Evolutionary conservation across 2,888 invertebrate genomes (phyloP), one percentile per base, ranked within the genome.

Genomic region (Drymonia ruficornis): DNA sequence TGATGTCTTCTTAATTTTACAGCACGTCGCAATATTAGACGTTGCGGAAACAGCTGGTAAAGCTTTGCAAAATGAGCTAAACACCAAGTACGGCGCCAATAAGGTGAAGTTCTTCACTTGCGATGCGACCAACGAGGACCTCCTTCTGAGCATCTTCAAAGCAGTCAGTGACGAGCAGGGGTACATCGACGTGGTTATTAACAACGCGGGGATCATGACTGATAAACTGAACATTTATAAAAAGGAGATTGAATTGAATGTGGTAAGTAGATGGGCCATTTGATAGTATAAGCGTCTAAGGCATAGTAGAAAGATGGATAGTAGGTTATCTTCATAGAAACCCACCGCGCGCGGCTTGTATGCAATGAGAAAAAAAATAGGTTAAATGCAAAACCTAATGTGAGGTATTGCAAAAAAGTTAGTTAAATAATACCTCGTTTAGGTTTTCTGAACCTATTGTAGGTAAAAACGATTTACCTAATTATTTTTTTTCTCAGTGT

Each of bases 11-110:
- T n/a, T n/a, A n/a, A n/a, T 40, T 8, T 23, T 45, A 13, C 67
- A 79, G 79, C 71, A 77, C 29, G 59, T 84, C n/a, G 78, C 76
- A 13, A 65, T 81, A 8, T 59, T 84, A 42, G 84, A 86, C 54
- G 42, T 83, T 0, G 74, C 73, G 11, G 73, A 65, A 48, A 56
- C 56, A 1, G 56, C 63, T 13, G 84, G 86, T 1, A 49, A 55
- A 3, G 61, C 59, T 1, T 56, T 81, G 3, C 72, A 80, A 68
- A 62, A 68, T 2, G 81, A 83, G 56, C 46, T 84, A 11, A 78
- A 76, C 48, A 11, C 50, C 0, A 78, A 79, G 60, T 56, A 80
- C 56, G 83, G 84, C 0, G 43, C 42, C 0, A 63, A 73, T 12
- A 80, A 68, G 52, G 70, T 72, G 0, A 76, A 76, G 43, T 85